Percentiles rank a stretch among this genome's conserved stretches.
These are phyloP conservation scores for Microtus richardsoni DNA, from an alignment of 2,113 vertebrate species.

Conservation along the genomic window DNA sequence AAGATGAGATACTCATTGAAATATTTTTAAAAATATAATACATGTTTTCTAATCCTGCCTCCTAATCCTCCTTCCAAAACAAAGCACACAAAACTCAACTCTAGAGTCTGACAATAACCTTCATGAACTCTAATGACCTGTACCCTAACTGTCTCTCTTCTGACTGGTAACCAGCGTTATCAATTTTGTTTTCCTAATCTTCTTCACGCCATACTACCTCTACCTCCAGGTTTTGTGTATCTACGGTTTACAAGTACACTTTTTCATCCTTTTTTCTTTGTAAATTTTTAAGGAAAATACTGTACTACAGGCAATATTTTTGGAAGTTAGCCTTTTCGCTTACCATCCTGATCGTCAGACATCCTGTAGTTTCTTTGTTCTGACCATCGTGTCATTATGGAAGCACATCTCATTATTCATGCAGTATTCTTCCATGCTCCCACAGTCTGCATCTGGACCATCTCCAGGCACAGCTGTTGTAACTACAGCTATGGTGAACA, in stretches of 20 bases:
- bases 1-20: not conserved
- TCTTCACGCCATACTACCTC: not conserved
- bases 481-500: not conserved
- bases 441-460: not conserved
- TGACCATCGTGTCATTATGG: not conserved
- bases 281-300: not conserved
- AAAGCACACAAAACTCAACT: not conserved
- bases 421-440: not conserved
- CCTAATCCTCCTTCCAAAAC: not conserved
- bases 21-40: slow-evolving; percentile 28
- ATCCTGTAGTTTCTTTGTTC: not conserved
- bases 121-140: not conserved
- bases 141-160: not conserved
- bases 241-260: not conserved
- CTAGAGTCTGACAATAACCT: not conserved
- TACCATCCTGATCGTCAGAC: not conserved
- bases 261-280: not conserved
- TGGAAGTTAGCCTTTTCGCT: not conserved
- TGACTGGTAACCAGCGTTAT: not conserved
- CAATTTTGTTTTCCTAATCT: not conserved
- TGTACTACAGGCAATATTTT: not conserved
- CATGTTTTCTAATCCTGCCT: not conserved
- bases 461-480: not conserved
- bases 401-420: not conserved
- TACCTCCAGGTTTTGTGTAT: not conserved